Conservation (phyloP, 30 jellyfish, hydroid and myxozoan genomes). For the Rhopilema esculentum region DNA sequence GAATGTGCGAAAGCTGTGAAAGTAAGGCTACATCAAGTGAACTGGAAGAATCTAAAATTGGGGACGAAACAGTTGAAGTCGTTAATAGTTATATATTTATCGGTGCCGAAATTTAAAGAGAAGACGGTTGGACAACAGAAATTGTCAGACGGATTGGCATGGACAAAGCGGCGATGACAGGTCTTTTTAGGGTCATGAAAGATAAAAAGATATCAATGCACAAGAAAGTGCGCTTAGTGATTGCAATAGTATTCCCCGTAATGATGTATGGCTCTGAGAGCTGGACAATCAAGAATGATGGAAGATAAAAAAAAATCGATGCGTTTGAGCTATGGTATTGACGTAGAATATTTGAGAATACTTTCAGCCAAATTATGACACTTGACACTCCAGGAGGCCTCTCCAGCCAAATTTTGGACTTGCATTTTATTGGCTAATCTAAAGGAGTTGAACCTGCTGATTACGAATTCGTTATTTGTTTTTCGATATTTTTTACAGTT, state of each 20-base stretch:
- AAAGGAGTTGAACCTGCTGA: too few relatives aligned
- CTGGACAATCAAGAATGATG: constrained; percentile 1
- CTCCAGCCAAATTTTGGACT: too few relatives aligned
- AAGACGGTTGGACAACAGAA: constrained; percentile 11
- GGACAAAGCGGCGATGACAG: constrained; percentile 12
- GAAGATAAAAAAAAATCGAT: constrained; percentile 1
- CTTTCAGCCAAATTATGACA: too few relatives aligned
- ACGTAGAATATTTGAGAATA: too few relatives aligned
- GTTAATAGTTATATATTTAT: background rate
- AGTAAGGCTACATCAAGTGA: constrained; percentile 13
- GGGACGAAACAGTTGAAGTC: constrained; percentile 19
- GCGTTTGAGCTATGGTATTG: background rate
- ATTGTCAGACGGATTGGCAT: too few relatives aligned
- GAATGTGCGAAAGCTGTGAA: constrained; percentile 4
- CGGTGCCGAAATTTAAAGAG: background rate
- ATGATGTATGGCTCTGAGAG: constrained; percentile 12
- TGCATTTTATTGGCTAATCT: too few relatives aligned
- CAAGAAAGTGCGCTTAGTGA: constrained; percentile 10
- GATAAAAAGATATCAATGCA: background rate
- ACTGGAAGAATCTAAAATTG: constrained; percentile 19
- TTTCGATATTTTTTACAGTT: too few relatives aligned
- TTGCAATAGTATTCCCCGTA: background rate
- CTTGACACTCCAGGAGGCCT: too few relatives aligned
- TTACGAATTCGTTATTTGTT: too few relatives aligned
- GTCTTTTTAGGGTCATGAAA: constrained; percentile 10